These are phyloP conservation scores for Vanessa tameamea DNA, from an alignment of 1,140 invertebrate species.

Conservation along the genomic window DNA sequence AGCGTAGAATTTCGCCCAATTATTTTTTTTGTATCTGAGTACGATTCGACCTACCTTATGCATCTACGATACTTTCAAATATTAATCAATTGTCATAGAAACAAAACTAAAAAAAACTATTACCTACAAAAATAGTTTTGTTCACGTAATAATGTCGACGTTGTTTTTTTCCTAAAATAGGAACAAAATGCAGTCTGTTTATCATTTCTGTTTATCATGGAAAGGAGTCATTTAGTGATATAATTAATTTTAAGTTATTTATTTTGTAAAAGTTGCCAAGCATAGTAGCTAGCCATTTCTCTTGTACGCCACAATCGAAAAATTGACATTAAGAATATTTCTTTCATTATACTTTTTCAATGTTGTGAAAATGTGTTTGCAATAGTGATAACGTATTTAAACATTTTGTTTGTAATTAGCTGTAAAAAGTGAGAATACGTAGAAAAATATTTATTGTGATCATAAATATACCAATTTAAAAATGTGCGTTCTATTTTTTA, in stretches of 20 bases:
- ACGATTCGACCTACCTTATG: too few species aligned
- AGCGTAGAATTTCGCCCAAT: too few species aligned
- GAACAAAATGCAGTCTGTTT: not conserved
- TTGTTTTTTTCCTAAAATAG: not conserved
- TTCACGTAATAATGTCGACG: not conserved
- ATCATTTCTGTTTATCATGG: constrained; percentile 25
- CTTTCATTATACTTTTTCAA: constrained; percentile 41
- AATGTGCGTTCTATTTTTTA: constrained; percentile 11
- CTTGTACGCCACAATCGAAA: not conserved
- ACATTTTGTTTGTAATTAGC: constrained; percentile 31
- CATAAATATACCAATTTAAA: constrained; percentile 59
- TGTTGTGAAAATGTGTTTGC: constrained; percentile 70
- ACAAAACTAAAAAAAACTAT: too few species aligned
- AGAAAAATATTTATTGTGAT: constrained; percentile 71
- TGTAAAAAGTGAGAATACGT: constrained; percentile 48
- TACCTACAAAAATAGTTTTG: not conserved
- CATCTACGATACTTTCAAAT: too few species aligned
- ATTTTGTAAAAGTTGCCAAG: constrained; percentile 53
- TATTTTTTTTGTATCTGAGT: too few species aligned
- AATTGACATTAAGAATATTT: constrained; percentile 12
- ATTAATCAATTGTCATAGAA: too few species aligned
- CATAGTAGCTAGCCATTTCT: constrained; percentile 14
- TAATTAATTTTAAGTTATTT: constrained; percentile 68
- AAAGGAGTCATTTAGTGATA: constrained; percentile 60
- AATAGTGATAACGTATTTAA: constrained; percentile 57